Base-by-base conservation (phyloP, 2,113 vertebrate species). In the Macaca nemestrina region DNA sequence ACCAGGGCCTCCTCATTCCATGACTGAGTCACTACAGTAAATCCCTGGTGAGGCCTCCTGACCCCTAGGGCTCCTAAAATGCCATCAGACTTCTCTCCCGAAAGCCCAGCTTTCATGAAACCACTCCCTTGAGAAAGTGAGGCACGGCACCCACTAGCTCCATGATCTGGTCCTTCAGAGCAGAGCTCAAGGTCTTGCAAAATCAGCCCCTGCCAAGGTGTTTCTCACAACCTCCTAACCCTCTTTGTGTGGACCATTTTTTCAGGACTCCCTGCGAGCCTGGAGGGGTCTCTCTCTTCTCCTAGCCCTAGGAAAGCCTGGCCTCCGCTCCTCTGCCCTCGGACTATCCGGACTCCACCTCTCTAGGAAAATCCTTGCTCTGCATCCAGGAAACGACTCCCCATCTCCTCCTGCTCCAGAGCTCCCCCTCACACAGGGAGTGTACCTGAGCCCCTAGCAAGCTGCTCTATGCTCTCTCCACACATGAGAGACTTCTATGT, bases 391-490 rank as follows among this genome's bases (percentile, higher is more conserved):
- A 72, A 35, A 48, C 30, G 40, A 43, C 30, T 22, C 22, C 45
- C 40, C 35, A 75, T 10, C 50, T 27, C 16, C 1, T 4, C 27
- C 7, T 8, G 68, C 45, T 25, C 48, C 23, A 32, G 25, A 38
- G 23, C 17, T 11, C 12, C 50, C 43, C 48, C 45, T 50, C 3
- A 8, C 70, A 25, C 20, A 1, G 38, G 18, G 7, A 0, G 5
- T 61, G 22, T 23, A 20, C 30, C 11, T n/a, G n/a, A 3, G 13
- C 13, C 32, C 87, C 40, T 4, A 23, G 38, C 2, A 30, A 68
- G 57, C 35, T 82, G 85, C 57, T 87, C 40, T 40, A 20, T 2
- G 14, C 35, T 55, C 43, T 70, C 82, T 79, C 23, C 35, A 72
- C 27, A 27, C 38, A 38, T 1, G 2, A 2, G 3, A 10, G 25